Evolutionary conservation across 1,140 invertebrate genomes (phyloP).

Genomic region (Glossosoma conforme): DNA sequence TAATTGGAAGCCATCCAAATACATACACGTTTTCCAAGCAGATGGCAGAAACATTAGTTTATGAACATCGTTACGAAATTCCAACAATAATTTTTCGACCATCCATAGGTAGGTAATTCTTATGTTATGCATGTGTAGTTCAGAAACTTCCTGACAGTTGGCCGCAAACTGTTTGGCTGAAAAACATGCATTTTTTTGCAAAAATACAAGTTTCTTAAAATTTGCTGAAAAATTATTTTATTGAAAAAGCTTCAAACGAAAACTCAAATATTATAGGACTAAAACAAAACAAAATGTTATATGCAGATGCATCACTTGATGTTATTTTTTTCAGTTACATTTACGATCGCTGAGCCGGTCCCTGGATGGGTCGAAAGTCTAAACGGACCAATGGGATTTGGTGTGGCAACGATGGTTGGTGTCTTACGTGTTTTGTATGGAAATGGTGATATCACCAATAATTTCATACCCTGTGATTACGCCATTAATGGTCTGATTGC

Average conservation of each 20-base stretch:
- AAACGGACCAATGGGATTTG: slow-evolving; percentile 12
- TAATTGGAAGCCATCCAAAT: slow-evolving; percentile 47
- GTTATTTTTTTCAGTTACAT: slow-evolving; percentile 5
- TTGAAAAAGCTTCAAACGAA: background rate
- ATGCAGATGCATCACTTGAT: background rate
- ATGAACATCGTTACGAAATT: slow-evolving; percentile 51
- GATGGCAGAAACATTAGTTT: slow-evolving; percentile 56
- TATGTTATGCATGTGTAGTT: too few relatives aligned
- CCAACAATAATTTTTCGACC: slow-evolving; percentile 69
- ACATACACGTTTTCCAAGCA: slow-evolving; percentile 65
- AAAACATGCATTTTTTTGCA: background rate
- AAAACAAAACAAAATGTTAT: background rate
- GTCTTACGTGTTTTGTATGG: slow-evolving; percentile 11
- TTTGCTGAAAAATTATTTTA: background rate
- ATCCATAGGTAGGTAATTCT: slow-evolving; percentile 38
- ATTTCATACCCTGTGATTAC: slow-evolving; percentile 19
- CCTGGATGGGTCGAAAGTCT: slow-evolving; percentile 15
- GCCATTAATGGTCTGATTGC: slow-evolving; percentile 14
- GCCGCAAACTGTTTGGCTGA: background rate
- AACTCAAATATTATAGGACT: background rate
- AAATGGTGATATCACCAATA: background rate
- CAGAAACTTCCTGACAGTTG: too few relatives aligned
- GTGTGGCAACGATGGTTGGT: slow-evolving; percentile 3
- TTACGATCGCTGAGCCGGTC: background rate
- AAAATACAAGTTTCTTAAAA: background rate